Percentiles rank a stretch among this genome's conserved stretches.
phyloP scores from a whole-genome alignment of 2,113 vertebrate genomes.

The Semnopithecus entellus region DNA sequence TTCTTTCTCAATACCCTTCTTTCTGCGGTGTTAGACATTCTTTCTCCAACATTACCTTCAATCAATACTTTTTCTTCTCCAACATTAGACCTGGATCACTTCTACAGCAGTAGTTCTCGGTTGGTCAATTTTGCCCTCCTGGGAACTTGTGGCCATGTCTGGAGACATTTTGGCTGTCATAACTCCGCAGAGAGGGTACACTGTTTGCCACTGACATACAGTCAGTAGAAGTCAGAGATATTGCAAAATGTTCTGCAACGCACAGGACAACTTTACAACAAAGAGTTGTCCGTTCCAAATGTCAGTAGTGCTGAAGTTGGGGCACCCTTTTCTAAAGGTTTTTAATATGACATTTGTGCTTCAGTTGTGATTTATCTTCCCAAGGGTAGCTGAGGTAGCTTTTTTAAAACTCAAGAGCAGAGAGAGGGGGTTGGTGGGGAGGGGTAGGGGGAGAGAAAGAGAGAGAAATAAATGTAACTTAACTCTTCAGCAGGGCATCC shows the following conservation, averaged over 20 bases:
- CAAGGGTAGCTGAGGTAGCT: not conserved
- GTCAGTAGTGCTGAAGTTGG: too few relatives aligned
- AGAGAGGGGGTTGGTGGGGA: not conserved
- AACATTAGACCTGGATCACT: not conserved
- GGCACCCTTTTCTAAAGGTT: not conserved
- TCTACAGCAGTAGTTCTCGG: not conserved
- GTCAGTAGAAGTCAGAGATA: not conserved
- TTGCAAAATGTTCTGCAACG: not conserved
- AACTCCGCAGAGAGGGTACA: not conserved
- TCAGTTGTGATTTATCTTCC: not conserved
- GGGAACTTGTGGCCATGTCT: not conserved
- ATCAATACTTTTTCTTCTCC: not conserved
- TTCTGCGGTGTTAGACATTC: not conserved
- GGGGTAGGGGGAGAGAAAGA: not conserved
- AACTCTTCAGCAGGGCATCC: not conserved
- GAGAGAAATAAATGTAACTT: not conserved
- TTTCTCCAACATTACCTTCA: not conserved
- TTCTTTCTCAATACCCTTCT: not conserved
- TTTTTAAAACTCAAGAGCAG: not conserved
- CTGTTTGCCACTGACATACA: not conserved
- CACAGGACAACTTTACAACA: not conserved
- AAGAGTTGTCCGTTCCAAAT: not conserved
- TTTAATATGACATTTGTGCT: not conserved
- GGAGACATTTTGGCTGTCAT: not conserved
- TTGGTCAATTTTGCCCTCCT: not conserved